Evolutionary conservation across 2,888 invertebrate genomes (phyloP).

Genomic region (Gryllus longicercus): DNA sequence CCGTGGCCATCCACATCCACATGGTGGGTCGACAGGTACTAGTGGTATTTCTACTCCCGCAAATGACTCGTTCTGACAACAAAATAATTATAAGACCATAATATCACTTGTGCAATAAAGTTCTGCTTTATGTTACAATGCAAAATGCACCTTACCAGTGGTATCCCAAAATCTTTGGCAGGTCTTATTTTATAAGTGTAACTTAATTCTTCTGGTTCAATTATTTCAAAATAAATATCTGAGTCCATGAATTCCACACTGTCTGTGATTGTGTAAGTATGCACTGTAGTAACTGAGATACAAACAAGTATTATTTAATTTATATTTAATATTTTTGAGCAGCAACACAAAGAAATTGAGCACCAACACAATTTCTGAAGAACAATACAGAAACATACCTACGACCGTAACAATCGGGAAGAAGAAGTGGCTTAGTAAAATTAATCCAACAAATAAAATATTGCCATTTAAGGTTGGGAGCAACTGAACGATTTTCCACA

Average conservation of each 20-base stretch:
- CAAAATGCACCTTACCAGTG: slow-evolving; percentile 64
- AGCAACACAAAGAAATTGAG: background rate
- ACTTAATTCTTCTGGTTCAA: slow-evolving; percentile 71
- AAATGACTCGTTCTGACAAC: slow-evolving; percentile 40
- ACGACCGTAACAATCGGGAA: background rate
- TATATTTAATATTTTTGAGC: background rate
- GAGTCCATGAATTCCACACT: slow-evolving; percentile 50
- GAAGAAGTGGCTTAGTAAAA: slow-evolving; percentile 8
- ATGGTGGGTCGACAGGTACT: slow-evolving; percentile 67
- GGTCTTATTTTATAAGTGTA: slow-evolving; percentile 78
- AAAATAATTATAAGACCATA: background rate
- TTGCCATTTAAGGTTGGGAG: background rate
- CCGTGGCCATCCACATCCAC: slow-evolving; percentile 65
- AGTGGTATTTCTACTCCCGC: slow-evolving; percentile 52
- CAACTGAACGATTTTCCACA: slow-evolving; percentile 5
- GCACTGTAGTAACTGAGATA: background rate
- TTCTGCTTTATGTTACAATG: background rate
- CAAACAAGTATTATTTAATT: too few relatives aligned
- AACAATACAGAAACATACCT: background rate
- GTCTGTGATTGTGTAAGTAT: slow-evolving; percentile 11
- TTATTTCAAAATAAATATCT: slow-evolving; percentile 80
- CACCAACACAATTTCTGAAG: background rate
- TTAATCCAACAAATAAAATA: slow-evolving; percentile 2
- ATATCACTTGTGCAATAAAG: too few relatives aligned
- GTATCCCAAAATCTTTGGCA: slow-evolving; percentile 76